Percentiles rank a stretch among this genome's conserved stretches.
Conservation (phyloP, 2,888 invertebrate species). For the Trypoxylon attenuatum region DNA sequence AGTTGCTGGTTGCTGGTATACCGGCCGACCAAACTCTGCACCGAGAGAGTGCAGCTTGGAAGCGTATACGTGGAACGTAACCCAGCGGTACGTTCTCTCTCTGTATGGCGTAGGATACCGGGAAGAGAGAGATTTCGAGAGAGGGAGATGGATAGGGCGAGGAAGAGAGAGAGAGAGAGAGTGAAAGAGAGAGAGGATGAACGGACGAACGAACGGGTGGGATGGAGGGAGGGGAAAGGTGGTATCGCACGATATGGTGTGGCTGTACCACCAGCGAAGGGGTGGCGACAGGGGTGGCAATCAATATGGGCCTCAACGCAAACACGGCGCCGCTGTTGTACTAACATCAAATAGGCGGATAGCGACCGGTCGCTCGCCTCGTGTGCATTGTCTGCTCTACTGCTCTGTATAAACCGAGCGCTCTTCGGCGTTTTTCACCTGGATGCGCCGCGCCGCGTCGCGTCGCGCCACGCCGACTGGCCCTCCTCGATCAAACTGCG, state of each 20-base stretch:
- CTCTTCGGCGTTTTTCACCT: conserved; percentile 53
- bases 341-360: conserved; percentile 75
- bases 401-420: conserved; percentile 65
- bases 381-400: conserved; percentile 67
- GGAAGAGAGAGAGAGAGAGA: conserved; percentile 10
- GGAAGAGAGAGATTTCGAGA: conserved; percentile 12
- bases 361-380: conserved; percentile 68
- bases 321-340: conserved; percentile 74
- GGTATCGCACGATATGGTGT: conserved; percentile 65
- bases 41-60: conserved; percentile 31
- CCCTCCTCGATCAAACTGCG: background rate
- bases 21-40: conserved; percentile 44
- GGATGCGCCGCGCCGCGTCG: conserved; percentile 27
- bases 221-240: conserved; percentile 8
- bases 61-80: conserved; percentile 47
- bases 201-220: background rate
- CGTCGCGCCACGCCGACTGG: background rate
- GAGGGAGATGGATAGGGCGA: conserved; percentile 17
- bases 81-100: conserved; percentile 42
- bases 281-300: conserved; percentile 73
- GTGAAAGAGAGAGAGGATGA: conserved; percentile 3
- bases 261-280: conserved; percentile 58
- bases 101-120: conserved; percentile 47
- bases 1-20: conserved; percentile 58
- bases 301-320: conserved; percentile 75